Evolutionary conservation across 2,113 vertebrate species (phyloP), one percentile per base, ranked within the genome.

Genomic region (Egretta garzetta): DNA sequence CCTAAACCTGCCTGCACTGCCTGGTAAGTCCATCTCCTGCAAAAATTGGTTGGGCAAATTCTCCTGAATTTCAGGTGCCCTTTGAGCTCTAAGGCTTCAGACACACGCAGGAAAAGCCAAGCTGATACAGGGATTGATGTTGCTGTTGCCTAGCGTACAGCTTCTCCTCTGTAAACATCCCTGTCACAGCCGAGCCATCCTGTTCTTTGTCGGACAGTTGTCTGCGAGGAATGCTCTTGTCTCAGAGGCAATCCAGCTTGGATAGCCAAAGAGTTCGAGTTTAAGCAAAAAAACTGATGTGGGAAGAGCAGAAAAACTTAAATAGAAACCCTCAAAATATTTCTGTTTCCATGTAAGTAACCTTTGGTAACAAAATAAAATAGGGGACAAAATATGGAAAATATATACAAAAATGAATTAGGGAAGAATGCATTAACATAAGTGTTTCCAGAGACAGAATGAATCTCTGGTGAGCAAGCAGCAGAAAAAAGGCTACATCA

Each of bases 361-460:
- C 73, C 68, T 96, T 89, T 81, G 84, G 91, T 71, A 93, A 93
- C 93, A 94, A 97, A 97, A 94, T 94, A 74, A 95, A 96, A 90
- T 90, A 92, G 58, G 43, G 26, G n/a, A 62, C 28, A 55, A 96
- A 95, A 87, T 93, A 94, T 43, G 55, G 86, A 92, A 95, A 96
- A 95, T 79, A 81, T 64, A 95, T 89, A 75, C 41, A 84, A 67
- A 81, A 92, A 93, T 22, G 76, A 79, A 74, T 94, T 94, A 45
- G 47, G 91, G 41, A 94, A 93, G 76, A 94, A 94, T 56, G 55
- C 47, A 71, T 86, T 91, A 89, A 81, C 9, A 4, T 71, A 79
- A 93, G 32, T 52, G 26, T 86, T 95, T 93, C 72, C 9, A 12
- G 73, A 87, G 47, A 10, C 23, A 87, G 80, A 66, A 93, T 75